Evolutionary conservation across 2,888 invertebrate species (phyloP), one percentile per base, ranked within the genome.

Genomic region (Stegophylla sp.): DNA sequence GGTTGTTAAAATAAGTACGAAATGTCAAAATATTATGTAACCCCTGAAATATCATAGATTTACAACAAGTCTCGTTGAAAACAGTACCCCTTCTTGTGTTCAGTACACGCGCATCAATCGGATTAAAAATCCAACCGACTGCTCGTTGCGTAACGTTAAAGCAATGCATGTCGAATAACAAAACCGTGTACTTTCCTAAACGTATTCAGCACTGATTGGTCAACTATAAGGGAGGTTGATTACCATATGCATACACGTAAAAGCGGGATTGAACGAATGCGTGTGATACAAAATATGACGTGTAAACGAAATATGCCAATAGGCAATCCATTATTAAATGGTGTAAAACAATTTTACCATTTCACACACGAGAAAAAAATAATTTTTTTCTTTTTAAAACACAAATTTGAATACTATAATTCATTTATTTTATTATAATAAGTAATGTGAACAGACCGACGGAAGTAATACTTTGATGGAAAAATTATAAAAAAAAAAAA

Each of bases 121-220:
- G 69, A 79, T 79, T 79, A 69, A 79, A 79, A 79, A 79, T 79
- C 69, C 79, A 15, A 69, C 20, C 59, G 48, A 69, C 79, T 69
- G 59, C 34, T 53, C 45, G 79, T 79, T 79, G 79, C 79, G 79
- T 71, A 79, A 79, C 79, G 69, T 34, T 20, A 69, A 17, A 34
- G 23, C 34, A 28, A 67, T 53, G 34, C 69, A 61, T 45, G 69
- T 48, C 23, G 59, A 23, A 48, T 10, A 34, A 20, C 34, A n/a
- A 41, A 69, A 48, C 56, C 48, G 23, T 34, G 43, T 12, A 13
- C 63, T 9, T 20, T 34, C 20, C n/a, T 5, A 20, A 17, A 48
- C 12, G 7, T 34, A 34, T 41, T 51, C 9, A 0, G 17, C 61
- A 45, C 43, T 48, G 61, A 71, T 69, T 71, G 61, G 48, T 7